Percentiles rank a stretch among this genome's conserved stretches.
Evolutionary conservation across 2,113 vertebrate genomes (phyloP).

Genomic region (Boleophthalmus pectinirostris): DNA sequence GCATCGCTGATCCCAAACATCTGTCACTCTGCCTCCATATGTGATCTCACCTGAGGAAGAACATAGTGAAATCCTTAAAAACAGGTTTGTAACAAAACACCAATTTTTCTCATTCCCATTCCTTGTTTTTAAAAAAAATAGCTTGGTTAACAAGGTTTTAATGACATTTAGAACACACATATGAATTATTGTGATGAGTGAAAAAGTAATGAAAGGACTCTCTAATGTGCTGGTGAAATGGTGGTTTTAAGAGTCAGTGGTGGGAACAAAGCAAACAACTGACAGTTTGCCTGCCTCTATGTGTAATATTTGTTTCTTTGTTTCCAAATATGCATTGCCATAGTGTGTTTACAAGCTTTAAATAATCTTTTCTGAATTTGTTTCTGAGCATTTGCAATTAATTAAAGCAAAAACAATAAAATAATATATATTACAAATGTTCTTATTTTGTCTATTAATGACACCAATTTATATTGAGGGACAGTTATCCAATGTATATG

Average conservation of each 20-base stretch:
- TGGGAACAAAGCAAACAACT: too few relatives aligned
- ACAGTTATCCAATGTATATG: background rate
- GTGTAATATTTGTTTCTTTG: background rate
- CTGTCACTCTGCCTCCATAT: conserved; percentile 86
- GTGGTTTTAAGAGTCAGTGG: too few relatives aligned
- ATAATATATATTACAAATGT: background rate
- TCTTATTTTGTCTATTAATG: background rate
- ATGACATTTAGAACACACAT: background rate
- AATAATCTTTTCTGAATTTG: too few relatives aligned
- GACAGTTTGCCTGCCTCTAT: background rate
- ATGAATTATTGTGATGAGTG: background rate
- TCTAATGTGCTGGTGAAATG: too few relatives aligned
- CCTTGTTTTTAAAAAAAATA: background rate
- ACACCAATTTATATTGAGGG: background rate
- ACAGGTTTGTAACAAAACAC: background rate
- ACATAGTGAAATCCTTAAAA: background rate
- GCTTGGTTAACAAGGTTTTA: background rate
- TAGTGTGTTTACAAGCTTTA: too few relatives aligned
- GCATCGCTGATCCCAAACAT: conserved; percentile 86
- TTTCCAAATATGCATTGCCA: background rate
- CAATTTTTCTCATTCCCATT: background rate
- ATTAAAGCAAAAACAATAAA: background rate
- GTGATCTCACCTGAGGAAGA: conserved; percentile 85
- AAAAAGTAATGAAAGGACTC: too few relatives aligned
- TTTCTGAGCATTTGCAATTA: too few relatives aligned